Evolutionary conservation across 2,113 vertebrate genomes (phyloP).

Genomic region (Channa maculata): DNA sequence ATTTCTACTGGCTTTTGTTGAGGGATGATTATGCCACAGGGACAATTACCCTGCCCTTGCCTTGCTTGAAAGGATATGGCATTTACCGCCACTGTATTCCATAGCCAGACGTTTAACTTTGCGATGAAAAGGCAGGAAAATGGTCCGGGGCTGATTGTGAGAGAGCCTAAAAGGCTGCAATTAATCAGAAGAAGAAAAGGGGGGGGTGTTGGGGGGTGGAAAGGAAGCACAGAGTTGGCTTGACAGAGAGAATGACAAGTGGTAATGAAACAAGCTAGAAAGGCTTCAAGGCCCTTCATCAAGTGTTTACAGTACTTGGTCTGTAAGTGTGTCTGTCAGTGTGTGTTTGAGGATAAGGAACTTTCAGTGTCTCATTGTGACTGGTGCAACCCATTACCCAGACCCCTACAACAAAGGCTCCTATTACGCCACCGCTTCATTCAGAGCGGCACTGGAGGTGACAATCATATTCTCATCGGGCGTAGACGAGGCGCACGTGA

Average conservation of each 20-base stretch:
- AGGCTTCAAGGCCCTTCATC: slow-evolving; percentile 49
- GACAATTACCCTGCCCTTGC: slow-evolving; percentile 72
- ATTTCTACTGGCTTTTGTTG: slow-evolving; percentile 75
- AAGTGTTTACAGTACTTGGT: slow-evolving; percentile 32
- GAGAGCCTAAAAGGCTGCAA: slow-evolving; percentile 67
- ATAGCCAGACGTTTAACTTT: slow-evolving; percentile 58
- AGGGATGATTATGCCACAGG: slow-evolving; percentile 67
- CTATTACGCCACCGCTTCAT: slow-evolving; percentile 42
- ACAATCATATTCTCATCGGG: slow-evolving; percentile 27
- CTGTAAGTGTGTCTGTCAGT: slow-evolving; percentile 43
- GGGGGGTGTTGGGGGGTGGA: slow-evolving; percentile 3
- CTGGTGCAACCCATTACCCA: slow-evolving; percentile 23
- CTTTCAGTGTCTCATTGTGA: slow-evolving; percentile 25
- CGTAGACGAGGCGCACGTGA: background rate
- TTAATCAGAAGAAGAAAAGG: slow-evolving; percentile 63
- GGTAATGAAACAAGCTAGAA: slow-evolving; percentile 55
- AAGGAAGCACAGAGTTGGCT: slow-evolving; percentile 20
- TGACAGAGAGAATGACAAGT: slow-evolving; percentile 33
- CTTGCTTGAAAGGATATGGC: slow-evolving; percentile 68
- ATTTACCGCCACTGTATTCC: slow-evolving; percentile 70
- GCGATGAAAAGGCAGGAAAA: slow-evolving; percentile 67
- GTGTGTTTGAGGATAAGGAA: slow-evolving; percentile 36
- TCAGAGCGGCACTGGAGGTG: slow-evolving; percentile 28
- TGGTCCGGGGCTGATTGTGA: slow-evolving; percentile 54
- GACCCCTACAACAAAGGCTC: slow-evolving; percentile 22